Conservation (phyloP, 2,888 invertebrate genomes). For the Catocala fraxini region DNA sequence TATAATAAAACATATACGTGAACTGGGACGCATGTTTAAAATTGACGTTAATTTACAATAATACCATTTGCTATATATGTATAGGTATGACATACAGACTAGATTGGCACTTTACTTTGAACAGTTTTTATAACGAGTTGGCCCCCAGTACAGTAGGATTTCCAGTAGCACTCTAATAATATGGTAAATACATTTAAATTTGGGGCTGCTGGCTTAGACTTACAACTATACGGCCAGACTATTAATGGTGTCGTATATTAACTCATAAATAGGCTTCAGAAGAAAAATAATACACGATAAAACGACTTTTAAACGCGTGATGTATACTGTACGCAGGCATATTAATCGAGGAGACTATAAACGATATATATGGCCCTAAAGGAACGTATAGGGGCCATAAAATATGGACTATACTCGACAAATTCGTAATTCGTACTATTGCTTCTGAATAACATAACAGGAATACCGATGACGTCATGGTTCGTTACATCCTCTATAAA, state of each 20-base stretch:
- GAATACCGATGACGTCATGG: constrained; percentile 16
- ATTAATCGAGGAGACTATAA: constrained; percentile 8
- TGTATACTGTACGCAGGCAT: neutral
- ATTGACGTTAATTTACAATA: too few species aligned
- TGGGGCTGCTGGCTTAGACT: neutral
- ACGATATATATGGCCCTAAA: constrained; percentile 1
- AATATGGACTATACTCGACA: constrained; percentile 8
- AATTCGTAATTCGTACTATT: constrained; percentile 1
- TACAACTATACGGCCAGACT: neutral
- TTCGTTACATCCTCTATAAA: constrained; percentile 14
- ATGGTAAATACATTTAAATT: too few species aligned
- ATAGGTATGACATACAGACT: too few species aligned
- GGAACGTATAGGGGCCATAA: neutral
- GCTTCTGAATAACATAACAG: constrained; percentile 14
- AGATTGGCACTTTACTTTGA: too few species aligned
- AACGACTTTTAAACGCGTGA: neutral
- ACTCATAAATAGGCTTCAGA: neutral
- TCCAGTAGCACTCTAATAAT: too few species aligned
- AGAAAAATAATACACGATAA: neutral
- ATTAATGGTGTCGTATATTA: neutral
- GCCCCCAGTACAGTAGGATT: too few species aligned
- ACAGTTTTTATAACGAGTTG: too few species aligned
- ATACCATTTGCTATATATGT: too few species aligned
- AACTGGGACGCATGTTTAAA: too few species aligned
- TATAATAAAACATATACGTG: too few species aligned